phyloP scores from a whole-genome alignment of 2,797 vertebrate species.

The Heliangelus exortis region DNA sequence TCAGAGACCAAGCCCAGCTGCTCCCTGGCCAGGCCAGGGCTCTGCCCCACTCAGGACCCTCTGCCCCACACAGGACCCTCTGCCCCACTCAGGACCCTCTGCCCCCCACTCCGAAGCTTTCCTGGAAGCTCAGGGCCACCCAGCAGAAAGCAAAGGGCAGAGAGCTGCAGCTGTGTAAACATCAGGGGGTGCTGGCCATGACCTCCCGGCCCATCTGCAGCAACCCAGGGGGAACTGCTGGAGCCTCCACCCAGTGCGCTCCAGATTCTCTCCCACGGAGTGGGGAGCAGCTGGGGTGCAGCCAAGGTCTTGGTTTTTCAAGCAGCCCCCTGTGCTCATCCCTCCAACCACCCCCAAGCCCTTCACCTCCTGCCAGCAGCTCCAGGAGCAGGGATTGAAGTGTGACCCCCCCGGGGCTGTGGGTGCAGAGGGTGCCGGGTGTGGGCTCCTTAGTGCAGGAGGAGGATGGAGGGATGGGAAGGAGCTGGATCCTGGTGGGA shows the following conservation, averaged over 20 bases:
- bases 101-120: background rate
- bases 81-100: too few relatives aligned
- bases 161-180: conserved; percentile 51
- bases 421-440: background rate
- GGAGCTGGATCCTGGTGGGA: background rate
- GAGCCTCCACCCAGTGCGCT: background rate
- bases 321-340: background rate
- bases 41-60: too few relatives aligned
- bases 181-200: background rate
- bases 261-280: background rate
- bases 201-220: background rate
- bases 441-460: background rate
- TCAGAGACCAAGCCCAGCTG: background rate
- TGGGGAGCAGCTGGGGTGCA: background rate
- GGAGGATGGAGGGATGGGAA: background rate
- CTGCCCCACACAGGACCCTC: background rate
- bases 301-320: background rate
- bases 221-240: background rate
- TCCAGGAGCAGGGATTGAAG: fast-evolving
- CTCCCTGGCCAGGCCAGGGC: background rate
- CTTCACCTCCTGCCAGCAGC: background rate
- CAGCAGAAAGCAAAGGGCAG: background rate
- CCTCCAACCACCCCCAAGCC: background rate
- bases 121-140: background rate
- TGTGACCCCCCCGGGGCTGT: background rate